phyloP scores from a whole-genome alignment of 2,888 invertebrate species.

The Lochmaea crataegi region DNA sequence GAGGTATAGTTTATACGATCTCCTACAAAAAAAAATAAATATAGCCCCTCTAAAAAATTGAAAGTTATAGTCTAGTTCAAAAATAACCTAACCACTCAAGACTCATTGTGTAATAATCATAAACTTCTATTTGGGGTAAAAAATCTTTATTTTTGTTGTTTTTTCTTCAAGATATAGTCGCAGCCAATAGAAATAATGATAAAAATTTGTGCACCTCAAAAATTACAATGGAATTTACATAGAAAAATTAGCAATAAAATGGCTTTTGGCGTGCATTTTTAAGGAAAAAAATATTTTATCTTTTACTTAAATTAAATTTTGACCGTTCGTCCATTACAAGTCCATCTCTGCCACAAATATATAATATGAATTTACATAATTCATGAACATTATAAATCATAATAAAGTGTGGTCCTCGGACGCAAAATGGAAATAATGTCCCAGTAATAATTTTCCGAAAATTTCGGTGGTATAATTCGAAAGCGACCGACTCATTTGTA shows the following conservation, averaged over 20 bases:
- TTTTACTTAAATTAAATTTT: neutral
- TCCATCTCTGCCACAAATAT: slow-evolving; percentile 26
- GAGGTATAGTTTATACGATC: neutral
- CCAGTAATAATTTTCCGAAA: slow-evolving; percentile 46
- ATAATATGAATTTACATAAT: slow-evolving; percentile 46
- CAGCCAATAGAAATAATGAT: too few relatives aligned
- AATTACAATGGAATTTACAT: too few relatives aligned
- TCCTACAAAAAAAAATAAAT: too few relatives aligned
- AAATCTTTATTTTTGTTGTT: too few relatives aligned
- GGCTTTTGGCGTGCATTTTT: too few relatives aligned
- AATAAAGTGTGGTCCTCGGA: slow-evolving; percentile 38
- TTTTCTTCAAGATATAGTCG: too few relatives aligned
- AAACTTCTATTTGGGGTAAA: too few relatives aligned
- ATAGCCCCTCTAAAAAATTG: neutral
- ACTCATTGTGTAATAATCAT: too few relatives aligned
- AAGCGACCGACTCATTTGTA: slow-evolving; percentile 42
- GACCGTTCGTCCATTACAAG: neutral
- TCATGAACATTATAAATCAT: slow-evolving; percentile 46
- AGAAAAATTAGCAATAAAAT: too few relatives aligned
- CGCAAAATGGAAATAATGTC: slow-evolving; percentile 42
- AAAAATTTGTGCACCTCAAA: too few relatives aligned
- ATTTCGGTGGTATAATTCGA: slow-evolving; percentile 42
- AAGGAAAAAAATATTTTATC: too few relatives aligned
- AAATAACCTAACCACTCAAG: neutral
- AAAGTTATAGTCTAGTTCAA: neutral